phyloP scores from a whole-genome alignment of 2,888 invertebrate species.

The Apantesis nais region DNA sequence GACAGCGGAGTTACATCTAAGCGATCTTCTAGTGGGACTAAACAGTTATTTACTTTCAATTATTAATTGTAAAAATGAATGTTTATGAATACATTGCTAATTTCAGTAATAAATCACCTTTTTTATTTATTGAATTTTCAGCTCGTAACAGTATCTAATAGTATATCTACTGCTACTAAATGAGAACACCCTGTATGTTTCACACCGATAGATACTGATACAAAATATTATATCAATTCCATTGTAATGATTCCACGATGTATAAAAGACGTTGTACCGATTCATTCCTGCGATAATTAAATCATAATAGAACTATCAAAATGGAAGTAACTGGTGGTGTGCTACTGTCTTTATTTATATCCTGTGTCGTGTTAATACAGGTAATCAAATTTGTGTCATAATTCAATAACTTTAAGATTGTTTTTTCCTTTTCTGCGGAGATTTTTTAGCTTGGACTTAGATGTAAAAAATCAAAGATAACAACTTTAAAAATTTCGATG shows the following conservation, averaged over 20 bases:
- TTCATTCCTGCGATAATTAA: background rate
- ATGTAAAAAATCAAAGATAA: background rate
- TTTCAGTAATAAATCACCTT: too few species aligned
- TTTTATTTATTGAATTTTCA: too few species aligned
- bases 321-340: constrained; percentile 5
- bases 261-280: background rate
- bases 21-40: too few species aligned
- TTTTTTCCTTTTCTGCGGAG: background rate
- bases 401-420: background rate
- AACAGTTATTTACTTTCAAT: too few species aligned
- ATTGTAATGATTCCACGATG: background rate
- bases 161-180: background rate
- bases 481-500: too few species aligned
- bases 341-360: background rate
- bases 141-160: background rate
- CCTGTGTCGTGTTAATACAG: constrained; percentile 4
- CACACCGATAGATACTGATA: background rate
- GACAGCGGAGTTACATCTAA: too few species aligned
- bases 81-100: too few species aligned
- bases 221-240: background rate
- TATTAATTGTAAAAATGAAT: too few species aligned
- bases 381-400: constrained; percentile 1
- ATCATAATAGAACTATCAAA: background rate
- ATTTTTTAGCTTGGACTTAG: background rate
- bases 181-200: background rate